These are phyloP conservation scores for Anthopleura xanthogrammica DNA, from an alignment of 92 coral and sea anemone genomes.

Conservation along the genomic window DNA sequence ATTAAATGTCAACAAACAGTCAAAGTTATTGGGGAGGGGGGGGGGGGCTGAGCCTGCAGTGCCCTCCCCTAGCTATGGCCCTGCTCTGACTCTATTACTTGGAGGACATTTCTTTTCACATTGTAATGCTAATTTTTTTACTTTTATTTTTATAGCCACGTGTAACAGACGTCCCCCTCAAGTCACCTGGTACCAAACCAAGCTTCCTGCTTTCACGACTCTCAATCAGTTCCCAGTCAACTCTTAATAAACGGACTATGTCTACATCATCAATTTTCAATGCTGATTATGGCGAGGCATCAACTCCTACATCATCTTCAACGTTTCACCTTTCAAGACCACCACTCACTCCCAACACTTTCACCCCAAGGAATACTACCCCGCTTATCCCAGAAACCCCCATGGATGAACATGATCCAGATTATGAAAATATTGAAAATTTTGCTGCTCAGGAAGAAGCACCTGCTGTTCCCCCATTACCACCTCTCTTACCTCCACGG, in stretches of 20 bases:
- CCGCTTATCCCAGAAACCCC: slow-evolving; percentile 71
- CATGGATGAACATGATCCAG: slow-evolving; percentile 68
- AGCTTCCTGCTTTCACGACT: slow-evolving; percentile 59
- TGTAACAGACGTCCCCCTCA: slow-evolving; percentile 69
- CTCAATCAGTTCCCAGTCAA: slow-evolving; percentile 63
- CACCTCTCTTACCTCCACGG: slow-evolving; percentile 78
- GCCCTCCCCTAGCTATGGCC: too few relatives aligned
- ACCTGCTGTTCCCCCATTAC: slow-evolving; percentile 36
- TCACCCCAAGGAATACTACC: slow-evolving; percentile 58
- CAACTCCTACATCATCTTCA: slow-evolving; percentile 40
- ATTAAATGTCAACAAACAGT: too few relatives aligned
- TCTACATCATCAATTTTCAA: slow-evolving; percentile 58
- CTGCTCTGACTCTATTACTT: neutral
- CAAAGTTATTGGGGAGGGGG: too few relatives aligned
- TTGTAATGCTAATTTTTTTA: neutral
- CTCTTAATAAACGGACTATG: slow-evolving; percentile 41
- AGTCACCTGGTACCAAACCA: slow-evolving; percentile 83
- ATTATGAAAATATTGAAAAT: slow-evolving; percentile 81
- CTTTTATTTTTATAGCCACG: slow-evolving; percentile 63
- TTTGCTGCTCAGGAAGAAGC: slow-evolving; percentile 73
- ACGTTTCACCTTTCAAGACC: slow-evolving; percentile 59
- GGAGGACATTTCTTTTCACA: neutral
- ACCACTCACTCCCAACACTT: slow-evolving; percentile 45
- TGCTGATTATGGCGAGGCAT: slow-evolving; percentile 45
- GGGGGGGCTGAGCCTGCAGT: too few relatives aligned